phyloP scores from a whole-genome alignment of 2,113 vertebrate species.

The Protobothrops mucrosquamatus region DNA sequence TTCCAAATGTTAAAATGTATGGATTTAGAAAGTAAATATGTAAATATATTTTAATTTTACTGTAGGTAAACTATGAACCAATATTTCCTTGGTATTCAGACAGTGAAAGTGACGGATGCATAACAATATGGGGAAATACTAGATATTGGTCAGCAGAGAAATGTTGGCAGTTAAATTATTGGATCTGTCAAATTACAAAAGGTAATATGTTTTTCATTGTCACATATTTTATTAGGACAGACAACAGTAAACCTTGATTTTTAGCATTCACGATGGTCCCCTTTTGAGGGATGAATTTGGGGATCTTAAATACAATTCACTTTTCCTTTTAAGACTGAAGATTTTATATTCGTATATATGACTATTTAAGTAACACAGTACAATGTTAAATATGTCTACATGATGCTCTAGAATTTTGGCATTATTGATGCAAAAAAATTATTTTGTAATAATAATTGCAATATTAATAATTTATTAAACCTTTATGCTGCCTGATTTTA shows the following conservation, averaged over 20 bases:
- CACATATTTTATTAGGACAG: background rate
- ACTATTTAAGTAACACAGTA: background rate
- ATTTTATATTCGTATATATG: background rate
- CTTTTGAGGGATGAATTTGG: background rate
- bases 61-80: constrained; percentile 79
- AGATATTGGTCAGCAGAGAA: accelerated
- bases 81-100: constrained; percentile 44
- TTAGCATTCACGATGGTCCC: background rate
- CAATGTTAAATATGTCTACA: background rate
- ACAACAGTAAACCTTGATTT: background rate
- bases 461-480: background rate
- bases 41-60: constrained; percentile 25
- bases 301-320: background rate
- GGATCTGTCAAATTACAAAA: constrained; percentile 88
- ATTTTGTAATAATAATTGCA: background rate
- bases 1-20: background rate
- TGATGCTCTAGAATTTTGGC: background rate
- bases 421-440: background rate
- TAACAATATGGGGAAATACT: accelerated
- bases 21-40: background rate
- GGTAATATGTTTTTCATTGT: constrained; percentile 66
- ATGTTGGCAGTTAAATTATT: constrained; percentile 74
- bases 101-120: background rate
- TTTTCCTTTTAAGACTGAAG: background rate
- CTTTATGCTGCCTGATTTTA: background rate